These are phyloP conservation scores for Chrysina gloriosa DNA, from an alignment of 2,888 invertebrate genomes.

Conservation along the genomic window DNA sequence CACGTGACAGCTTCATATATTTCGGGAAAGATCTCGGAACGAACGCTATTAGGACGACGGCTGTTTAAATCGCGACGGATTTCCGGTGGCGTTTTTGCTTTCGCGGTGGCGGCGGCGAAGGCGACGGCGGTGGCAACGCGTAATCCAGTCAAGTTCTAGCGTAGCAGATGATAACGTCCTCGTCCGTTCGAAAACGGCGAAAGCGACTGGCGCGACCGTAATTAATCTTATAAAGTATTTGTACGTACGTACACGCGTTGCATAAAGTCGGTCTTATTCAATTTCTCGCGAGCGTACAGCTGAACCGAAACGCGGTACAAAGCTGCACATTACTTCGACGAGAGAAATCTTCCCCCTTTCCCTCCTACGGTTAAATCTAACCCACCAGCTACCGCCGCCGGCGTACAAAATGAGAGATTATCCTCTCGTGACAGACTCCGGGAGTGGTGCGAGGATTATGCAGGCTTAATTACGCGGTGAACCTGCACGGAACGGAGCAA, in stretches of 20 bases:
- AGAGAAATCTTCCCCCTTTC: not conserved
- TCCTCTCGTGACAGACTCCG: constrained; percentile 56
- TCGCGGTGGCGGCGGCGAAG: too few relatives aligned
- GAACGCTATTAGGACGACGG: too few relatives aligned
- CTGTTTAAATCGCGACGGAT: too few relatives aligned
- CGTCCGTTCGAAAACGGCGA: too few relatives aligned
- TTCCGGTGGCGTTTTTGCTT: too few relatives aligned
- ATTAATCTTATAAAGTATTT: not conserved
- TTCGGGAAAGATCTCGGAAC: not conserved
- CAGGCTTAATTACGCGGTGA: constrained; percentile 59
- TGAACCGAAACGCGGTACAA: not conserved
- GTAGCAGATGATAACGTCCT: too few relatives aligned
- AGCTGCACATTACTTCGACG: constrained; percentile 3
- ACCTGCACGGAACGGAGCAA: constrained; percentile 50
- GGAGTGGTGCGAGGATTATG: constrained; percentile 57
- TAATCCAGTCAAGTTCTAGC: too few relatives aligned
- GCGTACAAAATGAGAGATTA: constrained; percentile 56
- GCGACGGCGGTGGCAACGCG: too few relatives aligned
- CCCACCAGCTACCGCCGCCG: not conserved
- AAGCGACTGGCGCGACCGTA: not conserved
- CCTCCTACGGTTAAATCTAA: constrained; percentile 9
- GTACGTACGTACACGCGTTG: not conserved
- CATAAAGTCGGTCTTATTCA: not conserved
- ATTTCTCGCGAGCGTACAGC: not conserved
- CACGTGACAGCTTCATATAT: constrained; percentile 1